Percentiles rank a stretch among this genome's conserved stretches.
These are phyloP conservation scores for Sebastes umbrosus DNA, from an alignment of 2,797 vertebrate species.

Conservation along the genomic window DNA sequence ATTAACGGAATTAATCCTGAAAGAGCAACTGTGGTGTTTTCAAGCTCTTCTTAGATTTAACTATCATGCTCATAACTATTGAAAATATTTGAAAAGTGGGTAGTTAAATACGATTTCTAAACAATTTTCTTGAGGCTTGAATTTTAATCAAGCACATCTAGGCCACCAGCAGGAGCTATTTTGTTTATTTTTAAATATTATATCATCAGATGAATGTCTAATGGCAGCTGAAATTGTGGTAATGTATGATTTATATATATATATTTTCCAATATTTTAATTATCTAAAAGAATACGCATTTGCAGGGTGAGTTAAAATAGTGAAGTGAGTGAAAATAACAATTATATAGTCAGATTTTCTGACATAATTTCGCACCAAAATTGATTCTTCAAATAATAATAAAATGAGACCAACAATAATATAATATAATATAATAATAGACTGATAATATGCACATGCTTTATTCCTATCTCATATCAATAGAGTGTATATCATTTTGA, in stretches of 20 bases:
- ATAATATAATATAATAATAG: background rate
- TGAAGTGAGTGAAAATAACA: background rate
- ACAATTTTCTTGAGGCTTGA: background rate
- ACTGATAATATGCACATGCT: background rate
- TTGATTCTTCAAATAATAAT: background rate
- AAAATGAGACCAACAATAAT: background rate
- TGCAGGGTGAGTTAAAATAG: background rate
- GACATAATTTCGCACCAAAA: background rate
- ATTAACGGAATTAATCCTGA: conserved; percentile 11
- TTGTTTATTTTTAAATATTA: background rate
- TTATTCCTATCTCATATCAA: background rate
- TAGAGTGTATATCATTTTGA: background rate
- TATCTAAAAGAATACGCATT: background rate
- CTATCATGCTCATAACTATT: background rate
- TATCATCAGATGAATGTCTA: background rate
- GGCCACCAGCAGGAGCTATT: background rate
- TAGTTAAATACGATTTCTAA: background rate
- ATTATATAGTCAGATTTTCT: background rate
- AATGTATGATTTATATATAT: background rate
- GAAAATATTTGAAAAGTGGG: background rate
- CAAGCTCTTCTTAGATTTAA: background rate
- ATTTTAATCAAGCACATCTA: no score
- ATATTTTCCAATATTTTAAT: background rate
- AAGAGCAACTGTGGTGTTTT: background rate
- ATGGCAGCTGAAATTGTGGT: background rate